phyloP scores from a whole-genome alignment of 2,113 vertebrate genomes.

The Tragelaphus strepsiceros region DNA sequence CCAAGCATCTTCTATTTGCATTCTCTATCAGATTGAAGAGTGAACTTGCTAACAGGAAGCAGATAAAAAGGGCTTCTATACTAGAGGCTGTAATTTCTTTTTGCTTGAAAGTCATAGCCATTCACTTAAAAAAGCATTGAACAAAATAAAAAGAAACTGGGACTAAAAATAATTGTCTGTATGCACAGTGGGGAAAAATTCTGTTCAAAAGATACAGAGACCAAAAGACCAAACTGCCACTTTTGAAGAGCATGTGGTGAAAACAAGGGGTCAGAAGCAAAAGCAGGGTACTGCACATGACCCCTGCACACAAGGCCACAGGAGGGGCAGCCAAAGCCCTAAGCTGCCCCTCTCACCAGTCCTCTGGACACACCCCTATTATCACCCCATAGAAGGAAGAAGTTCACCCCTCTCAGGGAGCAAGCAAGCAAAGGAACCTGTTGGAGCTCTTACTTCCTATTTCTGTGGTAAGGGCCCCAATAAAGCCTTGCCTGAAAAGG shows the following conservation, averaged over 20 bases:
- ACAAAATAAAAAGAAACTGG: background rate
- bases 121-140: accelerated
- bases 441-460: no score
- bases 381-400: background rate
- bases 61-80: background rate
- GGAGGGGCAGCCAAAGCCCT: accelerated
- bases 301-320: background rate
- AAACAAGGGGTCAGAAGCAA: background rate
- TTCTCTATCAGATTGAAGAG: background rate
- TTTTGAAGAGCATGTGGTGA: background rate
- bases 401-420: background rate
- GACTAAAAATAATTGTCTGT: background rate
- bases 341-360: background rate
- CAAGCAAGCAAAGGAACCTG: background rate
- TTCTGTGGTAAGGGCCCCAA: background rate
- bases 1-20: background rate
- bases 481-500: background rate
- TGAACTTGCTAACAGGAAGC: background rate
- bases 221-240: background rate
- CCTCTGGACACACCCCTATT: background rate
- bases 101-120: background rate
- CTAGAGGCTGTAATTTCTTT: background rate
- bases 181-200: background rate
- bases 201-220: background rate
- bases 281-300: background rate